Conservation (phyloP, 2,113 vertebrate species). For the Pachycephala philippinensis region DNA sequence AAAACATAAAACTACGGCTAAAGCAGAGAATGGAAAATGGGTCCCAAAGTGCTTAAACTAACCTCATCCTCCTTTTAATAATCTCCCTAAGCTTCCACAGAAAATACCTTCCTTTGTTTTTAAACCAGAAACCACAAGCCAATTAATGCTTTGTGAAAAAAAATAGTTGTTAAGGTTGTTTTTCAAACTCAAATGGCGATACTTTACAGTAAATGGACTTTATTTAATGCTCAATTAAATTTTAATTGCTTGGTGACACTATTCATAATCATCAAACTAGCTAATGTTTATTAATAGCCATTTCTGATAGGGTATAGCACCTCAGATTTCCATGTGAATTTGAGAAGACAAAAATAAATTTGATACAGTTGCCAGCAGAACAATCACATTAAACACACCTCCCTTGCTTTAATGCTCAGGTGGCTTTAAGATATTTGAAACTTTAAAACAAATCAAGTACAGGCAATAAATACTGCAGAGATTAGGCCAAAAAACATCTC, state of each 20-base stretch:
- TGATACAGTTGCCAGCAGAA: neutral
- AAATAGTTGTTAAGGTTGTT: neutral
- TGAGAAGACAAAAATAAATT: neutral
- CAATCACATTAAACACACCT: neutral
- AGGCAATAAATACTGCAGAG: neutral
- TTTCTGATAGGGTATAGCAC: slow-evolving; percentile 7
- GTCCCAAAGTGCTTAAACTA: neutral
- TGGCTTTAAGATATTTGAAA: neutral
- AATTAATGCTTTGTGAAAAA: neutral
- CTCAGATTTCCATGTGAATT: neutral
- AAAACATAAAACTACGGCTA: neutral
- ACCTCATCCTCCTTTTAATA: neutral
- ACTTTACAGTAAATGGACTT: slow-evolving; percentile 58
- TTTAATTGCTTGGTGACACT: slow-evolving; percentile 56
- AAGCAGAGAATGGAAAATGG: neutral
- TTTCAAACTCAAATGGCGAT: slow-evolving; percentile 18
- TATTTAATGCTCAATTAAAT: slow-evolving; percentile 67
- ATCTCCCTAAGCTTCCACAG: neutral
- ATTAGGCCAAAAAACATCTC: neutral
- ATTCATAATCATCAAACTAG: slow-evolving; percentile 47
- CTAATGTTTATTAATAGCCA: slow-evolving; percentile 28
- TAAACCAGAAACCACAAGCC: neutral
- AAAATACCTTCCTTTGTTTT: neutral
- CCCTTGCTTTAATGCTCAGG: neutral
- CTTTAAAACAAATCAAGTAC: neutral